These are phyloP conservation scores for Sebastes schlegelii DNA, from an alignment of 2,113 vertebrate species.

Conservation along the genomic window DNA sequence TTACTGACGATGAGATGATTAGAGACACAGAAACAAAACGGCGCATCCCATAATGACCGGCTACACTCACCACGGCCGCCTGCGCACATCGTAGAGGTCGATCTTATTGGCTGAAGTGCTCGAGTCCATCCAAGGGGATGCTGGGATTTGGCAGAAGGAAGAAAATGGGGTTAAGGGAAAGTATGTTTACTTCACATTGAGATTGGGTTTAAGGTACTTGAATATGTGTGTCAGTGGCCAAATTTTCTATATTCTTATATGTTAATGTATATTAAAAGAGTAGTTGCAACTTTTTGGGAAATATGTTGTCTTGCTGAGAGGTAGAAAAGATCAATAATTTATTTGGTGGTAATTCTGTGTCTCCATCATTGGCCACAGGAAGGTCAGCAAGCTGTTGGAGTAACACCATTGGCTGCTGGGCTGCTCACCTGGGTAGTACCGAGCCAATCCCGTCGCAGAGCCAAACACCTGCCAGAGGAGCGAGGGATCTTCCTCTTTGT, in stretches of 20 bases:
- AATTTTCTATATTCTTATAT: not conserved
- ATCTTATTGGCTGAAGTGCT: conserved; percentile 91
- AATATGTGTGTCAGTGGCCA: not conserved
- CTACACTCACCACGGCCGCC: conserved; percentile 92
- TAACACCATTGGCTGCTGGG: not conserved
- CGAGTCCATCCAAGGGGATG: conserved; percentile 94
- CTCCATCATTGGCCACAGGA: not conserved
- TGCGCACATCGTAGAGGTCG: conserved; percentile 96
- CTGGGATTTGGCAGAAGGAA: conserved; percentile 74
- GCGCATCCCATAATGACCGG: not conserved
- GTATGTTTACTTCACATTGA: conserved; percentile 3
- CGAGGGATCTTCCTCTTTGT: conserved; percentile 92
- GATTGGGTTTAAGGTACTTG: not conserved
- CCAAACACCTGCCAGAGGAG: conserved; percentile 97
- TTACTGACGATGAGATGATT: not conserved
- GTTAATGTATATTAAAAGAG: not conserved
- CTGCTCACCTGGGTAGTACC: conserved; percentile 94
- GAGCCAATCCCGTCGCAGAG: conserved; percentile 93
- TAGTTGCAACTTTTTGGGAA: not conserved
- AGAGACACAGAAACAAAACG: not conserved
- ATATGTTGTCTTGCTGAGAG: not conserved
- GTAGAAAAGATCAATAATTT: too few relatives aligned
- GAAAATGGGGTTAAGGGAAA: not conserved
- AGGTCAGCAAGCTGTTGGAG: not conserved
- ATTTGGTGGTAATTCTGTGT: not conserved